phyloP scores from a whole-genome alignment of 1,140 invertebrate genomes.

The Drosophila obscura region DNA sequence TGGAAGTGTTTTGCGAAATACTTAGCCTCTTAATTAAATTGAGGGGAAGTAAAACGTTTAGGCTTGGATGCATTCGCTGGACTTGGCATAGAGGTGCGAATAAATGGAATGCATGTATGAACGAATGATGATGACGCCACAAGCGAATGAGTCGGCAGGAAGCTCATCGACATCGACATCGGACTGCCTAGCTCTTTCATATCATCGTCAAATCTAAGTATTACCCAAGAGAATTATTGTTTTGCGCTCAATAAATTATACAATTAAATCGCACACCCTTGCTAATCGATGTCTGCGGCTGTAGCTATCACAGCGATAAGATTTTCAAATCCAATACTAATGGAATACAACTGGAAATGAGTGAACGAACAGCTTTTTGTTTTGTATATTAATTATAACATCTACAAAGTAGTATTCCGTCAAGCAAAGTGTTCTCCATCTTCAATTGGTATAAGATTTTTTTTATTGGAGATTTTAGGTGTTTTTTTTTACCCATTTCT shows the following conservation, averaged over 20 bases:
- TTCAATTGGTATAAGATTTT: background rate
- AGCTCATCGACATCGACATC: slow-evolving; percentile 33
- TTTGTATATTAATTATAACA: too few species aligned
- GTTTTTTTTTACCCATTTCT: background rate
- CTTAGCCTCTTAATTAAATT: slow-evolving; percentile 35
- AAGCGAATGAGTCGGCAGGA: slow-evolving; percentile 45
- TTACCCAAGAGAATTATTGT: slow-evolving; percentile 6
- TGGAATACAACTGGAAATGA: too few species aligned
- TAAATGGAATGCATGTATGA: slow-evolving; percentile 18
- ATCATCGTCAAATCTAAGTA: slow-evolving; percentile 12
- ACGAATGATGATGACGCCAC: slow-evolving; percentile 27
- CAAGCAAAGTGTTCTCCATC: too few species aligned
- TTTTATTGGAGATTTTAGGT: too few species aligned
- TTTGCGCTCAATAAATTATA: slow-evolving; percentile 17
- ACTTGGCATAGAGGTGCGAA: too few species aligned
- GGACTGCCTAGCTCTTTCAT: slow-evolving; percentile 6
- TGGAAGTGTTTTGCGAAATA: slow-evolving; percentile 44
- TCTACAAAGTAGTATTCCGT: too few species aligned
- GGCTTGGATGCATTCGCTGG: too few species aligned
- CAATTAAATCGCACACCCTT: slow-evolving; percentile 25
- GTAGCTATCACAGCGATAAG: slow-evolving; percentile 22
- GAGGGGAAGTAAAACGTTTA: slow-evolving; percentile 14
- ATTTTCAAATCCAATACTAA: background rate
- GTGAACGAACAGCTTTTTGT: too few species aligned
- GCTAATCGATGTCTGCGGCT: slow-evolving; percentile 17